Conservation (phyloP, 64 coral and sea anemone species). For the Montipora efflorescens region DNA sequence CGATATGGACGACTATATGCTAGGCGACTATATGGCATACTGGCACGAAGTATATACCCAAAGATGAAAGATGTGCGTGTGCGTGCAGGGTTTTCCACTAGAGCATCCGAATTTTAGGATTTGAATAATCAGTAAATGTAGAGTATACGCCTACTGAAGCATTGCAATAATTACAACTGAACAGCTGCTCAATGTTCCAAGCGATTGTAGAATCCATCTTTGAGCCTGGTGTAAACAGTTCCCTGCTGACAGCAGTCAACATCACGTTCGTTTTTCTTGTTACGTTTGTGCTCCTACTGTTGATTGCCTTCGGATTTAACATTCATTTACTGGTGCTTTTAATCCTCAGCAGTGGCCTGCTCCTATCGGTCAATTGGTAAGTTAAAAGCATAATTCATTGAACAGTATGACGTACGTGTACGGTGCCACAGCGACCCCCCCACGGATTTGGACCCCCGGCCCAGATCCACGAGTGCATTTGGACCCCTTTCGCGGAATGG, state of each 20-base stretch:
- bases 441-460: too few species aligned
- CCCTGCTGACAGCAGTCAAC: slow-evolving; percentile 77
- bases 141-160: not conserved
- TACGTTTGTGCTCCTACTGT: slow-evolving; percentile 43
- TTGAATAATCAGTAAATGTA: too few species aligned
- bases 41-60: too few species aligned
- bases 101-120: too few species aligned
- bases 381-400: not conserved
- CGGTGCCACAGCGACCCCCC: too few species aligned
- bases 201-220: slow-evolving; percentile 85
- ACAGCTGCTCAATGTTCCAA: slow-evolving; percentile 58
- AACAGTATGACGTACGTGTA: too few species aligned
- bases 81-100: too few species aligned
- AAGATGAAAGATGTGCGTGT: too few species aligned
- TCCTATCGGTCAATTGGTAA: slow-evolving; percentile 88
- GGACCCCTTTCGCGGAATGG: too few species aligned
- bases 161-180: not conserved
- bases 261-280: slow-evolving; percentile 74
- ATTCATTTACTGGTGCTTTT: slow-evolving; percentile 75
- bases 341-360: slow-evolving; percentile 58
- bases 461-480: too few species aligned
- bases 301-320: slow-evolving; percentile 78
- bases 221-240: slow-evolving; percentile 84
- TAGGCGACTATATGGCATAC: too few species aligned
- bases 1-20: too few species aligned